Conservation (phyloP, 2,113 vertebrate genomes). For the Halcyon senegalensis region DNA sequence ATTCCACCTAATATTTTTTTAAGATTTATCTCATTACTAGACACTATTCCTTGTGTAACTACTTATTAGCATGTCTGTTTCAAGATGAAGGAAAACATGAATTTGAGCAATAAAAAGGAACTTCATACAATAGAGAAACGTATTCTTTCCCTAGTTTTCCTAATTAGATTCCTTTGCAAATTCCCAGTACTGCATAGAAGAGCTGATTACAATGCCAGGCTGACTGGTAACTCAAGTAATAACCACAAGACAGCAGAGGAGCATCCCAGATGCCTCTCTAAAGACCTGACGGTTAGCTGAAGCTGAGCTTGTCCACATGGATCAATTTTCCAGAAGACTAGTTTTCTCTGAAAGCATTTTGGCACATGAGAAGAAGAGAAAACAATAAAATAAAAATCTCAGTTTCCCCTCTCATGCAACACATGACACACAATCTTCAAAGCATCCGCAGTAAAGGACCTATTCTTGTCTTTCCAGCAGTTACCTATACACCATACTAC, state of each 20-base stretch:
- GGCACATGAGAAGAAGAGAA: not conserved
- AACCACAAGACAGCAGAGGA: not conserved
- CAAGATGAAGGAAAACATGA: not conserved
- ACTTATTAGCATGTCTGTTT: not conserved
- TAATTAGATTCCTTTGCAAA: not conserved
- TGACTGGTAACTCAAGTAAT: not conserved
- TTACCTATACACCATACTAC: not conserved
- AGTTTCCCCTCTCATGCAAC: not conserved
- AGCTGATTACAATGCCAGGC: not conserved
- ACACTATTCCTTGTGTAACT: not conserved
- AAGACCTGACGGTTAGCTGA: not conserved
- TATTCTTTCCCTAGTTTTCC: not conserved
- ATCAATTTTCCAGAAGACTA: not conserved
- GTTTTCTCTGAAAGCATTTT: not conserved
- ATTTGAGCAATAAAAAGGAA: not conserved
- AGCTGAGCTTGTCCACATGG: not conserved
- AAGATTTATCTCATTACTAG: not conserved
- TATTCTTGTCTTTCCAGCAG: not conserved
- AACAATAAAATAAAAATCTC: not conserved
- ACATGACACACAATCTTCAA: not conserved
- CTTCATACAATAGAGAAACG: not conserved
- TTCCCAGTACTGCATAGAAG: not conserved
- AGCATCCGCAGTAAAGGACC: not conserved
- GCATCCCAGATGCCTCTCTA: not conserved
- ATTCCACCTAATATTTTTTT: not conserved